Base-by-base conservation (phyloP, 1,140 invertebrate genomes). In the Elysia chlorotica region DNA sequence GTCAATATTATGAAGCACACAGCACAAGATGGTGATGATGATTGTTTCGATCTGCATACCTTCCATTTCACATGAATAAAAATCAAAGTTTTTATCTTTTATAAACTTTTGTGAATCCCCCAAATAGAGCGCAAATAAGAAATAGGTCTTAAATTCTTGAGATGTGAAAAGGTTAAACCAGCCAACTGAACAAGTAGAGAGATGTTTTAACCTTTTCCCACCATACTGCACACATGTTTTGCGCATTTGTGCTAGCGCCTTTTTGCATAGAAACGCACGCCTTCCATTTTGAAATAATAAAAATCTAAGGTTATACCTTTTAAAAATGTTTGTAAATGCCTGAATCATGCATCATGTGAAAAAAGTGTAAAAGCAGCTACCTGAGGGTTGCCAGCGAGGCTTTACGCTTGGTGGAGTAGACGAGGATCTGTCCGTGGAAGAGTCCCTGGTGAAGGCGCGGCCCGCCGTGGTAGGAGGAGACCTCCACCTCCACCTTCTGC, bases 381-480 rank as follows among this genome's bases (percentile, higher is more conserved):
- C 94, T 96, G 30, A 98, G 89, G 53, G 95, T 97, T 10, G 95
- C 93, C 72, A 98, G 90, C 25, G 96, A 98, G 10, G 96, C 96
- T 91, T 95, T 96, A 82, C 96, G 91, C 87, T 97, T 96, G 5
- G 95, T 93, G 1, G 96, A 98, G 87, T 97, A 99, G 63, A 98
- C 95, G 66, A 98, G 90, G 82, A 99, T 96, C 84, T 97, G 97
- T 33, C 97, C 97, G 88, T 99, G 96, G 71, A 97, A 94, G 5
- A 82, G 66, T 19, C 78, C 76, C 28, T 82, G 75, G 23, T 81
- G 76, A 10, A 77, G 65, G 3, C 67, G 41, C 35, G 74, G 94
- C 17, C 95, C 95, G 72, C 95, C 95, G 86, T 99, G 97, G 88
- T 97, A 98, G 80, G 96, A 98, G 31, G 95, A 95, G 74, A 98